A percentile compares a stretch with the other conserved stretches of the same genome.
Conservation (phyloP, 2,113 vertebrate species). For the Podarcis cretensis region DNA sequence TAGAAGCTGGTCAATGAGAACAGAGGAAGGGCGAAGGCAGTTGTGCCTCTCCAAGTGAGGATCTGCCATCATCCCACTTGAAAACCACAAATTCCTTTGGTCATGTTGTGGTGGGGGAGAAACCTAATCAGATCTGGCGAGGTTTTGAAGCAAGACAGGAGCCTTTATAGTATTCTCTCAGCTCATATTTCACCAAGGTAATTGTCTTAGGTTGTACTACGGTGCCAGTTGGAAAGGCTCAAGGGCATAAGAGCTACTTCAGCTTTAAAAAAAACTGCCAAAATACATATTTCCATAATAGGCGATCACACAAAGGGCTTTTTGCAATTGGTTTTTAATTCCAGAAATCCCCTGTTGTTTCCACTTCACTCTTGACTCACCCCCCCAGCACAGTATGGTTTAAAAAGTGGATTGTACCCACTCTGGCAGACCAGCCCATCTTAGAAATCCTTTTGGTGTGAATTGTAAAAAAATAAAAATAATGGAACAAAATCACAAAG, state of each 20-base stretch:
- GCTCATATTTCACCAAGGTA: not conserved
- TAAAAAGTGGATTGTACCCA: not conserved
- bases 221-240: constrained; percentile 9
- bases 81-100: constrained; percentile 23
- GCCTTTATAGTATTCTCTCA: not conserved
- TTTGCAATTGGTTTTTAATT: constrained; percentile 5
- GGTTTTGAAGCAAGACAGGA: not conserved
- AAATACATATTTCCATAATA: not conserved
- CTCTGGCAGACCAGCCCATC: not conserved
- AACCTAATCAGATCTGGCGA: not conserved
- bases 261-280: not conserved
- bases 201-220: constrained; percentile 9
- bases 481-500: not conserved
- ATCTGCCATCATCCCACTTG: not conserved
- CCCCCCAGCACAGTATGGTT: not conserved
- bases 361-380: not conserved
- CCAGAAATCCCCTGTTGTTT: not conserved
- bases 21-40: not conserved
- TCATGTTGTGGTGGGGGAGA: not conserved
- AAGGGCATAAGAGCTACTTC: not conserved
- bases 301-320: not conserved
- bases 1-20: not conserved
- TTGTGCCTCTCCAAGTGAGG: not conserved
- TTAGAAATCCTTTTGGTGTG: not conserved
- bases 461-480: not conserved